These are phyloP conservation scores for Homarus gammarus DNA, from an alignment of 2,888 invertebrate species.

Conservation along the genomic window DNA sequence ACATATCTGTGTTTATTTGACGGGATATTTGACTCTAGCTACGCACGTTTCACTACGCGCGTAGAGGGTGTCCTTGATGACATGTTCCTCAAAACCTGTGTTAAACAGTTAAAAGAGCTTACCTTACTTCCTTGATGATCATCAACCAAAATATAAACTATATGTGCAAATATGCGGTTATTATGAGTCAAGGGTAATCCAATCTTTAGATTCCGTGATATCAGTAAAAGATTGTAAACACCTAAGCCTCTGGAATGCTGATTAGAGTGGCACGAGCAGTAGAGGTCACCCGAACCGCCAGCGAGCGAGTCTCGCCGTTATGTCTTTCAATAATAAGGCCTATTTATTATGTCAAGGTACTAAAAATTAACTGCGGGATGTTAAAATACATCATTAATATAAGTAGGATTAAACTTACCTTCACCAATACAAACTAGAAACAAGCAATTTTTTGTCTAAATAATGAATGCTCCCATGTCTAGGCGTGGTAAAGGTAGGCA, in stretches of 20 bases:
- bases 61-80: constrained; percentile 54
- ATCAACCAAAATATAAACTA: background rate
- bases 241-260: constrained; percentile 23
- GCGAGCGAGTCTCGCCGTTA: too few species aligned
- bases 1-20: constrained; percentile 62
- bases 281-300: background rate
- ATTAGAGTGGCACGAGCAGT: constrained; percentile 23
- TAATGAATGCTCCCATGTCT: too few species aligned
- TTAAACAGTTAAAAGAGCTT: background rate
- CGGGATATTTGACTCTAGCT: constrained; percentile 69
- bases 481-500: too few species aligned
- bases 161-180: background rate
- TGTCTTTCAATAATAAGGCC: too few species aligned
- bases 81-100: background rate
- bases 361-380: too few species aligned
- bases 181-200: constrained; percentile 9
- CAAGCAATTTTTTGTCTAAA: too few species aligned
- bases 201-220: constrained; percentile 34
- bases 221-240: constrained; percentile 48
- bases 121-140: background rate
- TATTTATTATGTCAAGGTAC: too few species aligned
- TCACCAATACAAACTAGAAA: too few species aligned
- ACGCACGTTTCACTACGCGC: constrained; percentile 70
- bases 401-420: too few species aligned
- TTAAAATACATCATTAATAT: too few species aligned